Percentiles rank a stretch among this genome's conserved stretches.
These are phyloP conservation scores for Centruroides vittatus DNA, from an alignment of 1,140 invertebrate genomes.

Conservation along the genomic window DNA sequence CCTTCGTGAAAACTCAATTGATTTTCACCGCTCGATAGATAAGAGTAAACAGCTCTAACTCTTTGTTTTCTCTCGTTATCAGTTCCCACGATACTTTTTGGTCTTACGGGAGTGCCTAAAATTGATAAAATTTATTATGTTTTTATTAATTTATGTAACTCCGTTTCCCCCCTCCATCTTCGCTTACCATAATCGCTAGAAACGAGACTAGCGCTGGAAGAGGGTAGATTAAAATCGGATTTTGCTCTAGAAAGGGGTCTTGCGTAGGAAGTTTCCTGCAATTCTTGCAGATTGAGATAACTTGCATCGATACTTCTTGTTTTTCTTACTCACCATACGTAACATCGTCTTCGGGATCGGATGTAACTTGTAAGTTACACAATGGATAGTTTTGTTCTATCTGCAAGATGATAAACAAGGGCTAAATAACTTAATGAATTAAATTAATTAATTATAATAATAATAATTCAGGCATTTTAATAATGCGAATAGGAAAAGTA, in stretches of 20 bases:
- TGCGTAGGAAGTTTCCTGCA: neutral
- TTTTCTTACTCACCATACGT: constrained; percentile 44
- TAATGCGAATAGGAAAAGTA: too few species aligned
- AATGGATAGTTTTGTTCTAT: too few species aligned
- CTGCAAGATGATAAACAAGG: too few species aligned
- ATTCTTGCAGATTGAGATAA: constrained; percentile 51
- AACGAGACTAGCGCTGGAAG: constrained; percentile 28
- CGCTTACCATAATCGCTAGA: neutral
- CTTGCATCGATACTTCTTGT: constrained; percentile 75
- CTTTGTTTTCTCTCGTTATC: too few species aligned
- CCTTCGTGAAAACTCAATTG: constrained; percentile 81
- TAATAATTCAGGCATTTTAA: too few species aligned
- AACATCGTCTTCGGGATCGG: neutral
- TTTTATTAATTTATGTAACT: neutral
- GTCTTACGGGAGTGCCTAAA: constrained; percentile 30
- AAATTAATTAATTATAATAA: too few species aligned
- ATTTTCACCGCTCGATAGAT: constrained; percentile 75
- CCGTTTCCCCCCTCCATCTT: too few species aligned
- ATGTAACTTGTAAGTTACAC: too few species aligned
- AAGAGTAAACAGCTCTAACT: constrained; percentile 70
- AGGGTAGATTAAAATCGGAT: constrained; percentile 67
- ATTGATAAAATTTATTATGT: neutral
- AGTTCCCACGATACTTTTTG: constrained; percentile 50
- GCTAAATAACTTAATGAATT: too few species aligned
- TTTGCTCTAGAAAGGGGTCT: constrained; percentile 46